Conservation (phyloP, 2,797 vertebrate genomes). For the Eremophila alpestris region DNA sequence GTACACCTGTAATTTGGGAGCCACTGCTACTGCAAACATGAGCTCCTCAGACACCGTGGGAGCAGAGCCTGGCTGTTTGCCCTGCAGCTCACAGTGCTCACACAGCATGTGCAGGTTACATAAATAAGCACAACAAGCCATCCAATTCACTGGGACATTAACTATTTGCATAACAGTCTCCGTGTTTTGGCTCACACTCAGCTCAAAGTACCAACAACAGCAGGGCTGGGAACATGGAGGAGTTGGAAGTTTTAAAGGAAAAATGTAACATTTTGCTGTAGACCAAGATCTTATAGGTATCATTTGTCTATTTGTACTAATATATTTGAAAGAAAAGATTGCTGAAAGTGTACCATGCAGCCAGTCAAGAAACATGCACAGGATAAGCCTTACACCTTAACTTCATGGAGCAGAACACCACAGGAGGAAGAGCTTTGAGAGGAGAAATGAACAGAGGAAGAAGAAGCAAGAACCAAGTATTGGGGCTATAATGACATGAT, state of each 20-base stretch:
- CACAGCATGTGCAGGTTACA: neutral
- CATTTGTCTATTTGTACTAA: neutral
- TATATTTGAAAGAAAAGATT: neutral
- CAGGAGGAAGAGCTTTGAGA: neutral
- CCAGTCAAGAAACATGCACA: neutral
- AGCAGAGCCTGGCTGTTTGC: neutral
- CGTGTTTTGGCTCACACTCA: neutral
- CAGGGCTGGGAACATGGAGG: fast-evolving
- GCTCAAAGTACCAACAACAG: neutral
- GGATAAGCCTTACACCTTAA: neutral
- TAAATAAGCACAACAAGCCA: slow-evolving; percentile 29
- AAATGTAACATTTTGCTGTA: neutral
- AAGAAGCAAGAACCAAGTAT: neutral
- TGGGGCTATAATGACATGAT: neutral
- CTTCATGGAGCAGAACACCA: neutral
- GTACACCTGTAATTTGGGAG: neutral
- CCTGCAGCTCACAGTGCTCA: neutral
- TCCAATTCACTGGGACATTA: neutral
- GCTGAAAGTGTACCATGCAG: neutral
- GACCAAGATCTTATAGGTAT: neutral
- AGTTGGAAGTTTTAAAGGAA: neutral
- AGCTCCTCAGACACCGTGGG: neutral
- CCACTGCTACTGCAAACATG: neutral
- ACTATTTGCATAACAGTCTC: neutral
- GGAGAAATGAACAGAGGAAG: neutral